A percentile compares a stretch with the other conserved stretches of the same genome.
Conservation (phyloP, 2,113 vertebrate species). For the Barbus barbus region DNA sequence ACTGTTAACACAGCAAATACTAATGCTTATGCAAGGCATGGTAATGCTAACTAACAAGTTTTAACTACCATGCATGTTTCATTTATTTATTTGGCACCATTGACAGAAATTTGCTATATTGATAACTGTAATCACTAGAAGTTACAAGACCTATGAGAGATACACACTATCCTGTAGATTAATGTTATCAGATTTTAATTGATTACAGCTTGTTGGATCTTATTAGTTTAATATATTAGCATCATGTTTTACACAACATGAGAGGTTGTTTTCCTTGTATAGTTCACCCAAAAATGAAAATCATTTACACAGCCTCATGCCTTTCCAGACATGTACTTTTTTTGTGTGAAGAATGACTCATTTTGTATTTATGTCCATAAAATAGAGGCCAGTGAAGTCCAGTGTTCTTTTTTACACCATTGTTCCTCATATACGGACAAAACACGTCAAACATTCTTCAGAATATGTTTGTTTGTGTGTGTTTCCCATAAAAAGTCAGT, state of each 20-base stretch:
- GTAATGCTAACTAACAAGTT: background rate
- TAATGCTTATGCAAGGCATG: background rate
- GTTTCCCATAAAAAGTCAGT: background rate
- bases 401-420: background rate
- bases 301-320: background rate
- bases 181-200: background rate
- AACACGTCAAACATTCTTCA: background rate
- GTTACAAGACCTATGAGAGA: background rate
- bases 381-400: background rate
- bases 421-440: background rate
- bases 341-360: background rate
- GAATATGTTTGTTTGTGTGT: background rate
- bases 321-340: background rate
- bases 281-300: background rate
- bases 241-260: background rate
- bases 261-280: background rate
- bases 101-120: background rate
- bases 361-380: background rate
- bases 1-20: background rate
- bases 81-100: background rate
- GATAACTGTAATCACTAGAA: background rate
- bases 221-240: background rate
- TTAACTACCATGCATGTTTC: background rate
- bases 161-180: background rate
- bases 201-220: no score